Evolutionary conservation across 2,888 invertebrate genomes (phyloP).

Genomic region (Serrognathus titanus): DNA sequence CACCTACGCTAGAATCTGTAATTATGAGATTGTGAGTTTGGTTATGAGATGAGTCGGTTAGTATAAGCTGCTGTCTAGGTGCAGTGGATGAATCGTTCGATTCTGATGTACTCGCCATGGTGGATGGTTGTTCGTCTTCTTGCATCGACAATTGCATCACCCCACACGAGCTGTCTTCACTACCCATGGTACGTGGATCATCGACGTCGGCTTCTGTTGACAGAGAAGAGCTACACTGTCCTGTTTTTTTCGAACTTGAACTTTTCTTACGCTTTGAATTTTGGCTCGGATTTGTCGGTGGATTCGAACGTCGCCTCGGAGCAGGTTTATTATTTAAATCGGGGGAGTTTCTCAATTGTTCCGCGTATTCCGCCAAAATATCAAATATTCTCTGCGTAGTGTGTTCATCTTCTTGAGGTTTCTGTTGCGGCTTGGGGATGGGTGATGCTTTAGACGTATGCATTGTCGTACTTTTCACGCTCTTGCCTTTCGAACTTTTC

Average conservation of each 20-base stretch:
- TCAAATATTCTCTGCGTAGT: slow-evolving; percentile 77
- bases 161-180: slow-evolving; percentile 74
- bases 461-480: slow-evolving; percentile 57
- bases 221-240: slow-evolving; percentile 44
- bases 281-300: slow-evolving; percentile 67
- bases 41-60: slow-evolving; percentile 39
- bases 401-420: slow-evolving; percentile 77
- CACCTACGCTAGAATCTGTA: slow-evolving; percentile 57
- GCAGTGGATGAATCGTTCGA: slow-evolving; percentile 40
- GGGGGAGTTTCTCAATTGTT: slow-evolving; percentile 74
- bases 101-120: slow-evolving; percentile 50
- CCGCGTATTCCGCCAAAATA: slow-evolving; percentile 75
- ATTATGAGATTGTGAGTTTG: slow-evolving; percentile 59
- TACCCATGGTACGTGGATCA: slow-evolving; percentile 69
- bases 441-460: slow-evolving; percentile 63
- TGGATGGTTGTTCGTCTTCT: slow-evolving; percentile 56
- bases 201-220: slow-evolving; percentile 53
- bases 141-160: slow-evolving; percentile 56
- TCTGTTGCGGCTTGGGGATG: slow-evolving; percentile 65
- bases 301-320: slow-evolving; percentile 70
- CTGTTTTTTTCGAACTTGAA: slow-evolving; percentile 56
- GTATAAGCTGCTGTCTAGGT: slow-evolving; percentile 40
- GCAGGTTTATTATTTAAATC: slow-evolving; percentile 79
- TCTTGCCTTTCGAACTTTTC: slow-evolving; percentile 53
- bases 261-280: slow-evolving; percentile 69